These are phyloP conservation scores for Drosophila multiciliata DNA, from an alignment of 2,888 invertebrate species.

Conservation along the genomic window DNA sequence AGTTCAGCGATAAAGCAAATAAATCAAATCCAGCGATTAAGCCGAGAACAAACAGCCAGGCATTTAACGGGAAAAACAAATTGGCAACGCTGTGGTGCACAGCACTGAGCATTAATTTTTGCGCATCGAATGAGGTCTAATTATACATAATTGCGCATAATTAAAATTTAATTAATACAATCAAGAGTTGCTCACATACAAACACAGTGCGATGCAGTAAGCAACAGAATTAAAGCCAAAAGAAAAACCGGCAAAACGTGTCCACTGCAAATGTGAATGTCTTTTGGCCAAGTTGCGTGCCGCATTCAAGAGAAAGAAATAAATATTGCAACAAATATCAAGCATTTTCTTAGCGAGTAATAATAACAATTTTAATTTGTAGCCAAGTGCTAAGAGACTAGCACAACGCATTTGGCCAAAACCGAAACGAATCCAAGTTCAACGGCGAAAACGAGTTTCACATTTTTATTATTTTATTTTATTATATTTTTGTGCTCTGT, in stretches of 20 bases:
- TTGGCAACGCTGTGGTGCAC: conserved; percentile 52
- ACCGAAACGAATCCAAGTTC: conserved; percentile 77
- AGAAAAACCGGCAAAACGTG: conserved; percentile 76
- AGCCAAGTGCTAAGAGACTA: conserved; percentile 54
- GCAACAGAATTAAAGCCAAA: conserved; percentile 37
- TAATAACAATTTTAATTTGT: conserved; percentile 66
- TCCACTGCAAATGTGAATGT: conserved; percentile 51
- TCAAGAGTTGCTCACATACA: conserved; percentile 60
- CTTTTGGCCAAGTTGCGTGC: conserved; percentile 66
- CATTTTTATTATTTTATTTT: conserved; percentile 37
- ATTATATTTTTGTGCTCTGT: conserved; percentile 22
- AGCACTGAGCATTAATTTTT: conserved; percentile 55
- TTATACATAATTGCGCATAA: conserved; percentile 74
- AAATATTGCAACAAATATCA: conserved; percentile 51
- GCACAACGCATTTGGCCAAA: conserved; percentile 32
- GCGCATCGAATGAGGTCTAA: conserved; percentile 58
- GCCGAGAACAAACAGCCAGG: neutral
- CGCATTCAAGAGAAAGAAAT: conserved; percentile 34
- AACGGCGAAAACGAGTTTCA: conserved; percentile 73
- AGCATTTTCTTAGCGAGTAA: conserved; percentile 30
- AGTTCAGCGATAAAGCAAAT: conserved; percentile 46
- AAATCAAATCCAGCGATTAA: conserved; percentile 49
- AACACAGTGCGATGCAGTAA: conserved; percentile 12
- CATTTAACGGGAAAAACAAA: conserved; percentile 50
- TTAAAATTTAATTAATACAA: conserved; percentile 79